These are phyloP conservation scores for Mythimna pallens DNA, from an alignment of 2,888 invertebrate genomes.

Conservation along the genomic window DNA sequence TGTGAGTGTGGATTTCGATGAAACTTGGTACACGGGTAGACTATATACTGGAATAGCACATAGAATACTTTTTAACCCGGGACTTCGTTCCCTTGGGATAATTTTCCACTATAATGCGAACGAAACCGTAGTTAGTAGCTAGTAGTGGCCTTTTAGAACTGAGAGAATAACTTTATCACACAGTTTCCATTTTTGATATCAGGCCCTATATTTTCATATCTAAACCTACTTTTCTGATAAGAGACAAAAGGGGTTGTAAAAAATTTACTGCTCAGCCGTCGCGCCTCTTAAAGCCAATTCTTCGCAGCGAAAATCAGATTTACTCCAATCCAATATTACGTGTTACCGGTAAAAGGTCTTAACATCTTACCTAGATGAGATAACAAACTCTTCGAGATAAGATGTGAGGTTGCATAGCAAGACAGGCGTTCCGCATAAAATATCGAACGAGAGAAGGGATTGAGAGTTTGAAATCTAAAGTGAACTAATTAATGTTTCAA, in stretches of 20 bases:
- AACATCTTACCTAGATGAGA: neutral
- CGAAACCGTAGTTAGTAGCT: too few relatives aligned
- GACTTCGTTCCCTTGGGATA: too few relatives aligned
- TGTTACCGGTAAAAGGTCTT: constrained; percentile 34
- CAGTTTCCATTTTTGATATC: constrained; percentile 1
- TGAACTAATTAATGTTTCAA: neutral
- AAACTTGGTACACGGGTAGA: too few relatives aligned
- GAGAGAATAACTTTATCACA: neutral
- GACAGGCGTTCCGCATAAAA: neutral
- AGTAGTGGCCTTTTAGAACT: neutral
- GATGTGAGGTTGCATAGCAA: neutral
- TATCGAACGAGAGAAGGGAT: neutral
- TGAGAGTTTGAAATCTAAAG: neutral
- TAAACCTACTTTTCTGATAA: constrained; percentile 11
- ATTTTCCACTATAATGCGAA: too few relatives aligned
- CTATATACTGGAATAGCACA: too few relatives aligned
- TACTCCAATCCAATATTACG: constrained; percentile 32
- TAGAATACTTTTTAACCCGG: too few relatives aligned
- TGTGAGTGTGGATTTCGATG: too few relatives aligned
- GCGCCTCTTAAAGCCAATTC: constrained; percentile 36
- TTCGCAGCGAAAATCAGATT: constrained; percentile 44
- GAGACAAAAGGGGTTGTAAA: constrained; percentile 30
- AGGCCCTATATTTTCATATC: neutral
- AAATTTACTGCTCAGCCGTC: constrained; percentile 24
- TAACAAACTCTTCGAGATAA: constrained; percentile 12